A percentile compares a stretch with the other conserved stretches of the same genome.
Evolutionary conservation across 2,113 vertebrate species (phyloP).

Genomic region (Indicator indicator): DNA sequence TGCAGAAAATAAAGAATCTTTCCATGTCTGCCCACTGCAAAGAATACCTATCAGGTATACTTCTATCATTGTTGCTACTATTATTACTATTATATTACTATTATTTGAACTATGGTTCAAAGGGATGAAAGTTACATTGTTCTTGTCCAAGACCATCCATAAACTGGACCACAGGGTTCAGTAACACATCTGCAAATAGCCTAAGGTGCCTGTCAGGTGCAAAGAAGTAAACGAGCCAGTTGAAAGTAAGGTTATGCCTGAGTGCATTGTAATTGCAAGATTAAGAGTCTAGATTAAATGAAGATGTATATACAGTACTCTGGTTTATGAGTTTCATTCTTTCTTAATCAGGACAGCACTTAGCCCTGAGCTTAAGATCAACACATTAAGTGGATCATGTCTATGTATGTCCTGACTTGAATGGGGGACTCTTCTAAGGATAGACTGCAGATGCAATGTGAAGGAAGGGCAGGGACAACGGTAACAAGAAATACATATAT

Average conservation of each 20-base stretch:
- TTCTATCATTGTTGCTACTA: not conserved
- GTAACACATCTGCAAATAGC: not conserved
- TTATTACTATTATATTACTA: not conserved
- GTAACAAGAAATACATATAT: not conserved
- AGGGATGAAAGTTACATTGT: not conserved
- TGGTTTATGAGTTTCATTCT: not conserved
- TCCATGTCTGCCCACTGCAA: not conserved
- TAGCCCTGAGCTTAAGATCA: not conserved
- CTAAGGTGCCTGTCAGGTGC: not conserved
- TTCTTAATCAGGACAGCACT: not conserved
- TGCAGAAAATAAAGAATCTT: not conserved
- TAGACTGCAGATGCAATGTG: not conserved
- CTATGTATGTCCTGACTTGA: not conserved
- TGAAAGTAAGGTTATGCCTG: not conserved
- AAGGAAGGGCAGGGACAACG: not conserved
- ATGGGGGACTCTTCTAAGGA: not conserved
- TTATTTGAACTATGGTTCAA: not conserved
- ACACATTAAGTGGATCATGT: not conserved
- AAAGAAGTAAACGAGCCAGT: rapidly evolving
- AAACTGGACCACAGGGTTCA: not conserved
- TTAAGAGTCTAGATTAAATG: not conserved
- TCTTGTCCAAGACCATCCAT: not conserved
- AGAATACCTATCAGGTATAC: not conserved
- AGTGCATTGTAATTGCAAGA: not conserved
- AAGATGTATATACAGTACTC: not conserved